Base-by-base conservation (phyloP, 2,888 invertebrate species). In the Eilema caniola region DNA sequence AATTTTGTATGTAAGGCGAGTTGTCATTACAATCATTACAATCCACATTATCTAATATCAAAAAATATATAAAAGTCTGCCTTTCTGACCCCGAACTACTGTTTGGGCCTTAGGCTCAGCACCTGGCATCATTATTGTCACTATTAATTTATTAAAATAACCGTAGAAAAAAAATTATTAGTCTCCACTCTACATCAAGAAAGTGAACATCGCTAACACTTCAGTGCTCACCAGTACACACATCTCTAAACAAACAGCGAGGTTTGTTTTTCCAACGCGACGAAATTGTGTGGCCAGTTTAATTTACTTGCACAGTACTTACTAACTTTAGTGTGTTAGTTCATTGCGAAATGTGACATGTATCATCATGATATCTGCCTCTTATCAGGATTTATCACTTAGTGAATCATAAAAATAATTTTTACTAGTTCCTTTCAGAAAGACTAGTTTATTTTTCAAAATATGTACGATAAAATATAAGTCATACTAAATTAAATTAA, bases 181-280 rank as follows among this genome's bases (percentile, higher is more conserved):
- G 3, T 12, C 7, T 37, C 8, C 14, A 41, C 16, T 41, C 3
- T 41, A 8, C 2, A 12, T 4, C 41, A 53, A 53, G 53, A 53
- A 53, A 20, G 53, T 53, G 20, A 53, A 20, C 3, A 41, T 47
- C 16, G 47, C 8, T 37, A 71, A 60, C 72, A 82, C 78, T 85
- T 86, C 70, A 82, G 66, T 74, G 11, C 4, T 0, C 63, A 63
- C 73, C 73, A 75, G 81, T 86, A 82, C 85, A 53, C 70, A 77
- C 75, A 84, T 82, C 79, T 83, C 82, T 80, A 82, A 79, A 75
- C 82, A 85, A 88, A 87, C 81, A 83, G 37, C 59, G 66, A 68
- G 74, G 84, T 86, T 84, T 88, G 85, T 87, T 85, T 85, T 85
- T 83, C 74, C 82, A 85, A 84, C 83, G 83, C 78, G 71, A 79